phyloP scores from a whole-genome alignment of 2,113 vertebrate genomes.

The Odontophorus gujanensis region DNA sequence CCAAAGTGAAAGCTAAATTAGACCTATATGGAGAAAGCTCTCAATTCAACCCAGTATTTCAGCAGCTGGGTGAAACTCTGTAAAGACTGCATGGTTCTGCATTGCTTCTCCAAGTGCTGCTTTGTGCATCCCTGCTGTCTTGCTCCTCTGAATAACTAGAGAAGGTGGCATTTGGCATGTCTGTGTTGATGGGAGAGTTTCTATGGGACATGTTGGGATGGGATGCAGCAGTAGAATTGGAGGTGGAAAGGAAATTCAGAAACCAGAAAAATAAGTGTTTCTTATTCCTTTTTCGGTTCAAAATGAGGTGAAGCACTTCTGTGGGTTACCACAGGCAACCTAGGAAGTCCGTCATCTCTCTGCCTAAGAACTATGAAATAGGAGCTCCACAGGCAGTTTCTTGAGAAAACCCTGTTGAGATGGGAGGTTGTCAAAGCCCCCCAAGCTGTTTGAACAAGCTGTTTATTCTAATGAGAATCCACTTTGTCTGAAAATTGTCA shows the following conservation, averaged over 20 bases:
- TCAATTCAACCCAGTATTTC: neutral
- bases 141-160: neutral
- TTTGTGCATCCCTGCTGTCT: neutral
- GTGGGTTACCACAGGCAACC: neutral
- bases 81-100: neutral
- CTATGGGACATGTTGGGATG: neutral
- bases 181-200: neutral
- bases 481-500: neutral
- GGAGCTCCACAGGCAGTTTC: neutral
- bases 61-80: neutral
- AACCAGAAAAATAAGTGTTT: neutral
- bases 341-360: neutral
- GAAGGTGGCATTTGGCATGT: neutral
- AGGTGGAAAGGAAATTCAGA: neutral
- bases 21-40: neutral
- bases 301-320: neutral
- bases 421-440: neutral
- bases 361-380: neutral
- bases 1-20: neutral
- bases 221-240: neutral
- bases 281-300: neutral
- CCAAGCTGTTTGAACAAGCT: constrained; percentile 16
- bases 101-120: neutral
- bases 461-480: neutral
- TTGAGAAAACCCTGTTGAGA: neutral